Conservation (phyloP, 2,113 vertebrate genomes). For the Podarcis raffonei region DNA sequence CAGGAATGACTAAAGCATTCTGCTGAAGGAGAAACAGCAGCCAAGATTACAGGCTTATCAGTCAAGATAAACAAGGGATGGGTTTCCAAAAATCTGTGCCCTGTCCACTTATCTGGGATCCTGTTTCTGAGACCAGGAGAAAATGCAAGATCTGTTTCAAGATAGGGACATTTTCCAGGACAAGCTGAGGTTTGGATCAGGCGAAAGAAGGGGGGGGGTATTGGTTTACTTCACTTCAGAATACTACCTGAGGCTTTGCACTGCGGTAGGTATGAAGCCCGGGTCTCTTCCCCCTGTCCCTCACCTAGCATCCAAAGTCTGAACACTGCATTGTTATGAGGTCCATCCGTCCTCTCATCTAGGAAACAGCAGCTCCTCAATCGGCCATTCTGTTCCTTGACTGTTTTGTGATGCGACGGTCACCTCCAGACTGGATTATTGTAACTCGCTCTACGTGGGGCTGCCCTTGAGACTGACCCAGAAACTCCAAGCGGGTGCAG, state of each 20-base stretch:
- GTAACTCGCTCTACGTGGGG: no score
- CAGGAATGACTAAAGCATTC: slow-evolving; percentile 21
- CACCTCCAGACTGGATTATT: no score
- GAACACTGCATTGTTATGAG: no score
- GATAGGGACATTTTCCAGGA: slow-evolving; percentile 45
- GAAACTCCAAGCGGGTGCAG: no score
- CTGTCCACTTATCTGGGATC: slow-evolving; percentile 59
- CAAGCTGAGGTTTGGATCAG: slow-evolving; percentile 54
- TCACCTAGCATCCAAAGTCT: no score
- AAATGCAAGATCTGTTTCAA: slow-evolving; percentile 50
- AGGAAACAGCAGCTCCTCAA: no score
- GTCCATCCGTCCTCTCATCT: no score
- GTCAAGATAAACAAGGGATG: slow-evolving; percentile 64
- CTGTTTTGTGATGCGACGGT: no score
- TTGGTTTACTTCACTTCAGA: slow-evolving; percentile 37
- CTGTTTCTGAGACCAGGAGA: slow-evolving; percentile 49
- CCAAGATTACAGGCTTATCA: slow-evolving; percentile 67
- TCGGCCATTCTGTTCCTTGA: no score
- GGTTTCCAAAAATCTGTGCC: slow-evolving; percentile 50
- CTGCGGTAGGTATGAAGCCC: no score
- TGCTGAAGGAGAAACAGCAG: slow-evolving; percentile 43
- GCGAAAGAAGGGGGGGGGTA: slow-evolving; percentile 37
- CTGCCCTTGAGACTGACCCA: no score
- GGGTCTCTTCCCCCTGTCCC: no score
- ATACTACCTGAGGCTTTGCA: slow-evolving; percentile 35